Percentiles rank a stretch among this genome's conserved stretches.
Conservation (phyloP, 2,113 vertebrate genomes). For the Gymnogyps californianus region DNA sequence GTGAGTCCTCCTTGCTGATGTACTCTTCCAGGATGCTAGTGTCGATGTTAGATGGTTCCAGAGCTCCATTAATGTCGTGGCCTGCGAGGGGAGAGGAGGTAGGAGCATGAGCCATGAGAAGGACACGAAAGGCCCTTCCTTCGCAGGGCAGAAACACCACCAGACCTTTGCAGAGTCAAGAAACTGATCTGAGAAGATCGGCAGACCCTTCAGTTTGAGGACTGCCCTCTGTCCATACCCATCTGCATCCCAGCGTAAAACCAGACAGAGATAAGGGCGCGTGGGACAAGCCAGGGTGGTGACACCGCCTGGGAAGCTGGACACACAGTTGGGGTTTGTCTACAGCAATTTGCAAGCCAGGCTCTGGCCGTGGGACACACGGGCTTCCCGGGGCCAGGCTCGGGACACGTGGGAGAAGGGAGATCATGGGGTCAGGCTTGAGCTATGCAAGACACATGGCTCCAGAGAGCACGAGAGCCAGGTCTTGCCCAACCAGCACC, state of each 20-base stretch:
- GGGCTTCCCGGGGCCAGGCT: background rate
- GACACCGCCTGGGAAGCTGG: background rate
- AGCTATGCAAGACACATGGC: background rate
- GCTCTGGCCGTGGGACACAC: accelerated
- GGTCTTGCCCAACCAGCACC: background rate
- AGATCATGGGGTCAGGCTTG: background rate
- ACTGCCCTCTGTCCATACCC: background rate
- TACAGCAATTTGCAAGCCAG: background rate
- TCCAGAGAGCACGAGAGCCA: background rate
- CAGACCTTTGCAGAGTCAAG: background rate
- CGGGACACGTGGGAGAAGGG: background rate
- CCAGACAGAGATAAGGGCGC: accelerated
- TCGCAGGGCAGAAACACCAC: background rate
- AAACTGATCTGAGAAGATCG: background rate
- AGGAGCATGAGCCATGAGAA: background rate
- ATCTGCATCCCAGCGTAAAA: background rate
- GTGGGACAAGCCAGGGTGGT: accelerated
- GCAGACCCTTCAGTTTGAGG: background rate
- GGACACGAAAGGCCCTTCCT: background rate
- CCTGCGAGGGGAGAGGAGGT: conserved; percentile 71
- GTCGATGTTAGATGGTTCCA: conserved; percentile 96
- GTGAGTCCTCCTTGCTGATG: conserved; percentile 97
- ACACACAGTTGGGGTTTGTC: background rate
- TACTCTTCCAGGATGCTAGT: conserved; percentile 99
- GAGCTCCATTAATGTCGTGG: conserved; percentile 96